Evolutionary conservation across 2,113 vertebrate genomes (phyloP), one percentile per base, ranked within the genome.

Genomic region (Hippocampus zosterae): DNA sequence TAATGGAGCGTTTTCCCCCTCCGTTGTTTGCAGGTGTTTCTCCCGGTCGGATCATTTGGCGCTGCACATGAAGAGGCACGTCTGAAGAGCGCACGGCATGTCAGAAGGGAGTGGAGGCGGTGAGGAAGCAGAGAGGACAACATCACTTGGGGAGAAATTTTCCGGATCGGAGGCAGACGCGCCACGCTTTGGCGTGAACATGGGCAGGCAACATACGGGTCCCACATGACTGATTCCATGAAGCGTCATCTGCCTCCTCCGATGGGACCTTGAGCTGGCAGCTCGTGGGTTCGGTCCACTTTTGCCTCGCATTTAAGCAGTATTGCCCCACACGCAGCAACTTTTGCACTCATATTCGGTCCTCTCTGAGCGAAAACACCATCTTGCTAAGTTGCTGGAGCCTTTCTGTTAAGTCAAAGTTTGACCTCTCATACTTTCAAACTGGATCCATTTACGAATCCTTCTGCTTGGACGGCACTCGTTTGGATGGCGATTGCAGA

Each of bases 11-110:
- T 33, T 52, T 52, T 11, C 27, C 69, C 68, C 75, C 46, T 63
- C 41, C 72, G 29, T 61, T 64, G 79, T 87, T 86, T 83, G 77
- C 93, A 99, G 97, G 92, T 99, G 97, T 93, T 99, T 99, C 91
- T 99, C 97, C 76, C 94, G 97, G 89, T 99, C 97, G 71, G 97
- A 99, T 90, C 97, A 99, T 91, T 94, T 99, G 77, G 96, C 96
- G 67, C 94, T 99, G 79, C 96, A 98, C 87, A 99, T 99, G 97
- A 99, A 99, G 90, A 95, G 97, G 91, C 97, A 98, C 90, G 94
- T 99, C 91, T 99, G 91, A 93, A 73, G 77, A 60, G 57, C 55
- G 15, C 65, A 65, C 71, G 79, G 77, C 81, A 81, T 79, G 81
- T 79, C 76, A 70, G 79, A 53, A 56, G 77, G 67, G 44, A 71